phyloP scores from a whole-genome alignment of 53 echinoderm and acorn worm genomes.

The Arbacia lixula region DNA sequence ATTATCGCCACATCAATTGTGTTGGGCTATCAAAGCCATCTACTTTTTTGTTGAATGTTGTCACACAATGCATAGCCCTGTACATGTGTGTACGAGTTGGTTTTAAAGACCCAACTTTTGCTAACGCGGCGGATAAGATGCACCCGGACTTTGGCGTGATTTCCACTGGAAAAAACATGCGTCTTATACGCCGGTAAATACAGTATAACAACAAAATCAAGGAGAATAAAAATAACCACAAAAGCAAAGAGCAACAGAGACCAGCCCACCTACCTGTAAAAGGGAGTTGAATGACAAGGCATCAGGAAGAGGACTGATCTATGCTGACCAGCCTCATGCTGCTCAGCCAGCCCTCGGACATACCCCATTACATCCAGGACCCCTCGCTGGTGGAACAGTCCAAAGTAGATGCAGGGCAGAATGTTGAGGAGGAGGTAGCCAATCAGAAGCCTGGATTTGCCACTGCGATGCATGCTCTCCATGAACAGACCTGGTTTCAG shows the following conservation, averaged over 20 bases:
- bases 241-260: neutral
- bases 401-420: constrained; percentile 65
- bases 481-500: constrained; percentile 55
- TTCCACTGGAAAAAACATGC: no score
- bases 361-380: constrained; percentile 87
- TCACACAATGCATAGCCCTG: no score
- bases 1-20: no score
- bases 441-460: constrained; percentile 21
- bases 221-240: no score
- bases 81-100: no score
- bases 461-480: constrained; percentile 19
- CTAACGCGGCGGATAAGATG: no score
- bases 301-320: constrained; percentile 82
- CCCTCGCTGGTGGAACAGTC: constrained; percentile 89
- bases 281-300: constrained; percentile 98
- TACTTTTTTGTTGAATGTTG: no score
- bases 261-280: constrained; percentile 73
- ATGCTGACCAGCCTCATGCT: constrained; percentile 52
- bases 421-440: constrained; percentile 73
- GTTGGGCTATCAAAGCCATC: no score
- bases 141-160: no score
- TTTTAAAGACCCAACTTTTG: no score
- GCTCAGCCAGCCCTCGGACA: constrained; percentile 56
- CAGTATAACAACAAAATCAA: no score
- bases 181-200: no score